These are phyloP conservation scores for Alexandromys fortis DNA, from an alignment of 2,113 vertebrate species.

Conservation along the genomic window DNA sequence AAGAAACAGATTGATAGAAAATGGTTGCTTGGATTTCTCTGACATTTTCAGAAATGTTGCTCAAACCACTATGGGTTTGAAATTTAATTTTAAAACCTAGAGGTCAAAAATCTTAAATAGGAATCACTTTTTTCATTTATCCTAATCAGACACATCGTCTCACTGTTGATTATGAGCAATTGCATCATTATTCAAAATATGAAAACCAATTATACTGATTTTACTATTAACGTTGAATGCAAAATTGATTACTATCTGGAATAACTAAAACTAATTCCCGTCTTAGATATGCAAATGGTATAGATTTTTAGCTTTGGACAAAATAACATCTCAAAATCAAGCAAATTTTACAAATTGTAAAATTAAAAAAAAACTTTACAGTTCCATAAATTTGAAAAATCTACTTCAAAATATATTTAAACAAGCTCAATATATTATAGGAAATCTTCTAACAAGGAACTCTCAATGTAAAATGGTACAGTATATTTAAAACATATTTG, in stretches of 20 bases:
- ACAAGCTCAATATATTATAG: background rate
- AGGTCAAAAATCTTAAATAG: background rate
- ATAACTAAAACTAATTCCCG: background rate
- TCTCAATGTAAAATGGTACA: background rate
- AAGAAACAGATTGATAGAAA: background rate
- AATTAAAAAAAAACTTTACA: background rate
- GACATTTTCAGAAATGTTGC: slow-evolving; percentile 26
- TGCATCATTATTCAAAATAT: slow-evolving; percentile 4
- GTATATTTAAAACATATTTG: background rate
- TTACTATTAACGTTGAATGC: background rate
- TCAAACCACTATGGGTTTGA: background rate
- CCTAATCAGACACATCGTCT: background rate
- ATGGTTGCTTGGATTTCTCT: background rate
- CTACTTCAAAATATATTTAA: slow-evolving; percentile 46
- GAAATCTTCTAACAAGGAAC: background rate
- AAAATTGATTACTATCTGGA: background rate
- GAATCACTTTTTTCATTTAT: background rate
- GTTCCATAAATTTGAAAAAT: background rate
- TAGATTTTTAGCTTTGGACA: slow-evolving; percentile 8
- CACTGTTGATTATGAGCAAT: background rate
- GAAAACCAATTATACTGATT: background rate
- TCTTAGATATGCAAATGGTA: background rate
- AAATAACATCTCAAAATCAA: slow-evolving; percentile 21
- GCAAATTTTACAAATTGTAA: background rate
- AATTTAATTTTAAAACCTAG: background rate